Base-by-base conservation (phyloP, 1,140 invertebrate genomes). In the Macrotrachela quadricornifera region DNA sequence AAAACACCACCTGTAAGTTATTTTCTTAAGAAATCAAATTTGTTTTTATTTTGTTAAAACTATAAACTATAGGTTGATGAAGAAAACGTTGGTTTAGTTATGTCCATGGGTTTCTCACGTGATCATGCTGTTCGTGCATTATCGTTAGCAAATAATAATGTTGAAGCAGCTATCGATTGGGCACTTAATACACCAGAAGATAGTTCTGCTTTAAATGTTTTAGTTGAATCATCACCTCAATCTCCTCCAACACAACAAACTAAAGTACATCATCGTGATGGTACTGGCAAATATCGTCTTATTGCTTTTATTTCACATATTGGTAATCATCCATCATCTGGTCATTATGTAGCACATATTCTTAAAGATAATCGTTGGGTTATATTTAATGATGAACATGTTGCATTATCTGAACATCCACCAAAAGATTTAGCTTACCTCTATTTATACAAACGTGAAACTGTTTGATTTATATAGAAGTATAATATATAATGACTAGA, bases 321-420 rank as follows among this genome's bases (percentile, higher is more conserved):
- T 87, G 92, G 92, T 41, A 82, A 84, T 10, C 92, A 87, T 0
- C 82, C 86, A 13, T 81, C 82, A 75, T 86, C 88, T 53, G 92
- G 92, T 1, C 92, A 99, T 72, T 97, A 99, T 64, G 88, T 97
- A 6, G 90, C 85, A 65, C 91, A 97, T 71, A 80, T 97, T 54
- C 72, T 81, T 46, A 85, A 86, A 68, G 62, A 73, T 17, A 77
- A 76, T n/a, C 75, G 78, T 54, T 97, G 92, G 92, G 80, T 90
- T 41, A 91, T 97, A 64, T 97, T 80, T 71, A 97, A 99, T 65
- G 92, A 99, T 68, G 87, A 90, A 67, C 96, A 95, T 73, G 91
- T 97, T 39, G 87, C 87, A 53, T 73, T 86, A 46, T 94, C 87
- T 21, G 86, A 92, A 74, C 82, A 91, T 66, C 86, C 90, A 43